phyloP scores from a whole-genome alignment of 2,888 invertebrate genomes.

The Trachelus iudaicus region DNA sequence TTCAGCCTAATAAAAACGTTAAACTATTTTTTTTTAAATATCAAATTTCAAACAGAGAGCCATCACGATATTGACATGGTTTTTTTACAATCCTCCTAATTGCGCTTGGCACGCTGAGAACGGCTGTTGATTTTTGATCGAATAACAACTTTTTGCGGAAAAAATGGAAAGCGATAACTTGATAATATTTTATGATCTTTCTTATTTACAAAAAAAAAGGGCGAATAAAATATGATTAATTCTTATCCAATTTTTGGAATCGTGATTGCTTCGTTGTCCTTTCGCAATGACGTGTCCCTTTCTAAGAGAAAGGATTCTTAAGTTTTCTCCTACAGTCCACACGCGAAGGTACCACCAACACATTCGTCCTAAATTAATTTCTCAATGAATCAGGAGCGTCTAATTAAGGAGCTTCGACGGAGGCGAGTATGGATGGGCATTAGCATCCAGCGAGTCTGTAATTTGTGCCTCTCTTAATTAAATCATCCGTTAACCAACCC shows the following conservation, averaged over 20 bases:
- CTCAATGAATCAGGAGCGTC: slow-evolving; percentile 58
- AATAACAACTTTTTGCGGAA: not conserved
- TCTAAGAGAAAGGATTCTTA: not conserved
- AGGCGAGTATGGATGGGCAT: slow-evolving; percentile 60
- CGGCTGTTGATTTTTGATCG: not conserved
- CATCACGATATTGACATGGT: not conserved
- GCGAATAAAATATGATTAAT: not conserved
- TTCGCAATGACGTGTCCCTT: not conserved
- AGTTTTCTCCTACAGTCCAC: not conserved
- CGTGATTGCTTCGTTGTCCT: not conserved
- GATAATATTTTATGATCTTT: not conserved
- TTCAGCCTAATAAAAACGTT: not conserved
- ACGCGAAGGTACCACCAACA: not conserved
- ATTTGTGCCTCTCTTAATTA: slow-evolving; percentile 66
- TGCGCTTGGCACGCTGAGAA: not conserved
- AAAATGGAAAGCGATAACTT: too few relatives aligned
- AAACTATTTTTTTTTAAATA: not conserved
- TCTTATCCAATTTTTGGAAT: not conserved
- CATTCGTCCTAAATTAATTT: slow-evolving; percentile 48
- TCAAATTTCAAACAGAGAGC: not conserved
- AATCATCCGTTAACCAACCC: slow-evolving; percentile 65
- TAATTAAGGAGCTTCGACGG: slow-evolving; percentile 60
- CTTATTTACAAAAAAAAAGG: not conserved
- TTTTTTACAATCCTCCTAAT: not conserved
- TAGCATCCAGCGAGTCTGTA: slow-evolving; percentile 64